Evolutionary conservation across 1,140 invertebrate genomes (phyloP).

Genomic region (Solenopsis fugax): DNA sequence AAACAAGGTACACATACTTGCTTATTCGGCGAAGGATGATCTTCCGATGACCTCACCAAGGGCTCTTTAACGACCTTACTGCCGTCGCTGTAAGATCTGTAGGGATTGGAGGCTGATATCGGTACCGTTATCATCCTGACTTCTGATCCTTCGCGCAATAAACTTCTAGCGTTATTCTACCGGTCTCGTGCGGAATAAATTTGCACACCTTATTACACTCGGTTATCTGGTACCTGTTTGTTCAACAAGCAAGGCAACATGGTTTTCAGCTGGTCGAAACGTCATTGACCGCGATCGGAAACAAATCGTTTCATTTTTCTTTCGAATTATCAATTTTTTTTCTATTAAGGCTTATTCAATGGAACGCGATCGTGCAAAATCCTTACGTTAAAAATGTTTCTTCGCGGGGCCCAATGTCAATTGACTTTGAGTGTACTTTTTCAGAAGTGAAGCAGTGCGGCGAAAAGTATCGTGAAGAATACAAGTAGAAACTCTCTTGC

Average conservation of each 20-base stretch:
- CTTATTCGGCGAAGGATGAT: not conserved
- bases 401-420: not conserved
- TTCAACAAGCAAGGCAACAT: slow-evolving; percentile 2
- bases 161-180: slow-evolving; percentile 11
- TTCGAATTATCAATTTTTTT: not conserved
- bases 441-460: not conserved
- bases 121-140: slow-evolving; percentile 84
- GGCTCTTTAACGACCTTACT: slow-evolving; percentile 81
- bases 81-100: slow-evolving; percentile 84
- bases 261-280: not conserved
- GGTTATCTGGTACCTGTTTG: slow-evolving; percentile 12
- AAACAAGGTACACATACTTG: not conserved
- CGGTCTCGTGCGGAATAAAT: not conserved
- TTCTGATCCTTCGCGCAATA: not conserved
- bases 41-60: slow-evolving; percentile 78
- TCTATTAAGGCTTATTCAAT: too few relatives aligned
- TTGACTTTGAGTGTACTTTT: not conserved
- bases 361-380: not conserved
- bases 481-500: not conserved
- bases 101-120: slow-evolving; percentile 83
- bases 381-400: not conserved
- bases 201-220: slow-evolving; percentile 27
- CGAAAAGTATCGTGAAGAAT: not conserved
- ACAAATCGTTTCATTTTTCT: not conserved
- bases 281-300: slow-evolving; percentile 31